These are phyloP conservation scores for Acholoe squamosa DNA, from an alignment of 2,888 invertebrate genomes.

Conservation along the genomic window DNA sequence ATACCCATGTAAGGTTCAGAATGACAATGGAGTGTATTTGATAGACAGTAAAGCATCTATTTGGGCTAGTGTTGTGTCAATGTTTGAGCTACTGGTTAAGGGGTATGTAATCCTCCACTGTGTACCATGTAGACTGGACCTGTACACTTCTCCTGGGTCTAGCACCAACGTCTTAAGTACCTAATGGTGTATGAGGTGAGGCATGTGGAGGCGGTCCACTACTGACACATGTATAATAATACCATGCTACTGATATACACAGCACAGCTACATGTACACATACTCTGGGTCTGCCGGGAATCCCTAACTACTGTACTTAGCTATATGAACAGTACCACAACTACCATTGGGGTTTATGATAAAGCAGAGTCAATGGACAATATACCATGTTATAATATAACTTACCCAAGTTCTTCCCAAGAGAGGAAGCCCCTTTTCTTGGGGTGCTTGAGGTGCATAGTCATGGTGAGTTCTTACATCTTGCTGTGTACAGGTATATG, in stretches of 20 bases:
- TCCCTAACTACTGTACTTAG: too few relatives aligned
- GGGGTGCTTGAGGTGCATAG: slow-evolving; percentile 76
- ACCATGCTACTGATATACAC: not conserved
- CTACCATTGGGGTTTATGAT: too few relatives aligned
- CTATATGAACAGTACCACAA: too few relatives aligned
- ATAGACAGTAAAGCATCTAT: not conserved
- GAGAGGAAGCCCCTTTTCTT: slow-evolving; percentile 73
- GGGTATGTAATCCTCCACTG: not conserved
- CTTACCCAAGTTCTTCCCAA: slow-evolving; percentile 78
- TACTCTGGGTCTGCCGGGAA: not conserved
- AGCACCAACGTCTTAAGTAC: slow-evolving; percentile 27
- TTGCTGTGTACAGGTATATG: not conserved
- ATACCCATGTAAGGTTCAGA: too few relatives aligned
- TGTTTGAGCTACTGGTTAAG: not conserved
- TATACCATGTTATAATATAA: not conserved
- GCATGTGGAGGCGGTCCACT: not conserved
- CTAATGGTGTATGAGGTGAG: not conserved
- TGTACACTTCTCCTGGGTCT: not conserved
- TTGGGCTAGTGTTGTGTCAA: not conserved
- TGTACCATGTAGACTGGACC: not conserved
- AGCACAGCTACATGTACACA: not conserved
- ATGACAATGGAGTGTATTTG: not conserved
- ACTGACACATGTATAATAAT: not conserved
- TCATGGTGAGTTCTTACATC: not conserved
- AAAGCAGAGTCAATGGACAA: not conserved